These are phyloP conservation scores for Orchesella flavescens DNA, from an alignment of 2,888 invertebrate genomes.

Conservation along the genomic window DNA sequence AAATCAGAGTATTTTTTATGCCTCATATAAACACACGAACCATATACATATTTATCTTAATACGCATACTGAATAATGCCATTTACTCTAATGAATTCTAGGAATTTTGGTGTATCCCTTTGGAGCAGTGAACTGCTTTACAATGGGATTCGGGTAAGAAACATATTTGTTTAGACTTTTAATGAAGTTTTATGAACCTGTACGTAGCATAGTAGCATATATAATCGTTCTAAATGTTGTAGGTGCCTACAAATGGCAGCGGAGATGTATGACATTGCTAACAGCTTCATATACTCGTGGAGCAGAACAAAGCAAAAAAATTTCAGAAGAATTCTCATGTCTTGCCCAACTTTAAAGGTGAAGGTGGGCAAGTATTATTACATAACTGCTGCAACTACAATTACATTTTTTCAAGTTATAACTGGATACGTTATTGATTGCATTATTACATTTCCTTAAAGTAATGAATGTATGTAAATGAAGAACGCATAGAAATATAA, in stretches of 20 bases:
- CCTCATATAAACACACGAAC: too few species aligned
- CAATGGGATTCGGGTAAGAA: constrained; percentile 44
- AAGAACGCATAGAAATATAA: too few species aligned
- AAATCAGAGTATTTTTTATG: too few species aligned
- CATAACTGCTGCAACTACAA: constrained; percentile 41
- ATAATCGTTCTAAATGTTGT: too few species aligned
- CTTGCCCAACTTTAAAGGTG: constrained; percentile 40
- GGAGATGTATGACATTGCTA: constrained; percentile 48
- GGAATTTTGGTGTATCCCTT: constrained; percentile 45
- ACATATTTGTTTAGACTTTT: neutral
- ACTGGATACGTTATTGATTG: constrained; percentile 47
- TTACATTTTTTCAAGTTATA: constrained; percentile 49
- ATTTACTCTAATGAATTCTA: too few species aligned
- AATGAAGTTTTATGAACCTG: too few species aligned
- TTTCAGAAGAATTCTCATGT: constrained; percentile 35
- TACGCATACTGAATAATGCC: too few species aligned
- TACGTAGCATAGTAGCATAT: too few species aligned
- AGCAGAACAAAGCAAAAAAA: constrained; percentile 51
- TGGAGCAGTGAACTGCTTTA: constrained; percentile 38
- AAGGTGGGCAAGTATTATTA: constrained; percentile 40
- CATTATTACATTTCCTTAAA: constrained; percentile 49
- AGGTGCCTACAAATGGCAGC: constrained; percentile 43
- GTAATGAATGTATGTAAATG: neutral
- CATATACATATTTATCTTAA: too few species aligned
- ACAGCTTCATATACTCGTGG: constrained; percentile 46